These are phyloP conservation scores for Thamnophis elegans DNA, from an alignment of 2,797 vertebrate species.

Conservation along the genomic window DNA sequence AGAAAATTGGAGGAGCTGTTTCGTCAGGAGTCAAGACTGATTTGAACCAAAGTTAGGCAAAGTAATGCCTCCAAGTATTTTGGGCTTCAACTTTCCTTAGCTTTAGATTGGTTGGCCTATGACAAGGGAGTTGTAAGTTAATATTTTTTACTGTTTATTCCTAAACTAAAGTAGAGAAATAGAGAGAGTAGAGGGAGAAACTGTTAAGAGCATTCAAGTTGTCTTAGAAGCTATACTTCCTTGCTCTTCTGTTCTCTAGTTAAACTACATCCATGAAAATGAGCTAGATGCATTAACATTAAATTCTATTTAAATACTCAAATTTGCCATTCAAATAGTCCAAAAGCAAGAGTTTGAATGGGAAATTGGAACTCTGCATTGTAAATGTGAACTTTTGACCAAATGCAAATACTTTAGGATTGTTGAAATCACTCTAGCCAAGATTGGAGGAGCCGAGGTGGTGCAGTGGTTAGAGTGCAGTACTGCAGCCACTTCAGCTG, in stretches of 20 bases:
- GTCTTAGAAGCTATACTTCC: neutral
- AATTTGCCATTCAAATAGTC: neutral
- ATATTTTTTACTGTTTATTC: neutral
- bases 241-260: neutral
- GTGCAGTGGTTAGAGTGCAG: too few species aligned
- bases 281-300: neutral
- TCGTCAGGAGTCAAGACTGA: neutral
- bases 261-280: neutral
- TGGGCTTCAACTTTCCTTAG: neutral
- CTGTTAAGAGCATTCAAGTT: neutral
- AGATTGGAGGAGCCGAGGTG: too few species aligned
- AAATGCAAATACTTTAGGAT: neutral
- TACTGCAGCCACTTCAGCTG: too few species aligned
- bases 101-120: neutral
- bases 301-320: neutral
- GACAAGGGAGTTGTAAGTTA: neutral
- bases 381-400: neutral
- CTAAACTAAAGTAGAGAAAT: neutral
- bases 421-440: neutral
- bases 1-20: neutral
- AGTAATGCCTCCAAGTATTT: neutral
- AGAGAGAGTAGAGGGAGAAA: too few species aligned
- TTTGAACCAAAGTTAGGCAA: neutral
- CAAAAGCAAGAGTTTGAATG: neutral
- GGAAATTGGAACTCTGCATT: neutral